phyloP scores from a whole-genome alignment of 2,888 invertebrate genomes.

The Mimas tiliae region DNA sequence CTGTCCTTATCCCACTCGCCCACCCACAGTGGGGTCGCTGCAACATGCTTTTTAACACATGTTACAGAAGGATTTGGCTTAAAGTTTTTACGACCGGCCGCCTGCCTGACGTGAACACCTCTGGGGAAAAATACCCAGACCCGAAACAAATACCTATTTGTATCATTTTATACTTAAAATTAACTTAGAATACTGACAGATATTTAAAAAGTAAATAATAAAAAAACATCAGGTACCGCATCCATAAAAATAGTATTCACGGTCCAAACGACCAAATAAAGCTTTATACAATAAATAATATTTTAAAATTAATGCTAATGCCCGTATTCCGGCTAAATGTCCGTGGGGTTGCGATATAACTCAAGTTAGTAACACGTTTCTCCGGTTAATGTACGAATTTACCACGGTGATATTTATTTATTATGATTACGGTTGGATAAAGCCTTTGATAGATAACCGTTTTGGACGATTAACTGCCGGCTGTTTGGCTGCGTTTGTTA shows the following conservation, averaged over 20 bases:
- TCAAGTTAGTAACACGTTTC: constrained; percentile 50
- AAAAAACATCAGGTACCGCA: constrained; percentile 33
- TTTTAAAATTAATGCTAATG: constrained; percentile 84
- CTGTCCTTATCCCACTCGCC: too few relatives aligned
- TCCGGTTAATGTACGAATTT: constrained; percentile 72
- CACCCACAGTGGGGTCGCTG: too few relatives aligned
- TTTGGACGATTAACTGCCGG: constrained; percentile 37
- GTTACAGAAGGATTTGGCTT: too few relatives aligned
- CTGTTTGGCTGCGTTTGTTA: constrained; percentile 26
- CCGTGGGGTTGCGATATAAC: constrained; percentile 72
- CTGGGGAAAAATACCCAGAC: too few relatives aligned
- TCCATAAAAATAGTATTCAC: constrained; percentile 43
- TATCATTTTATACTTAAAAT: too few relatives aligned
- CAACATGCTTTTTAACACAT: too few relatives aligned
- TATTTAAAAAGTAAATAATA: neutral
- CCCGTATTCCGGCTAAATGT: constrained; percentile 73
- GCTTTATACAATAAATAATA: constrained; percentile 82
- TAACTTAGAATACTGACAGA: too few relatives aligned
- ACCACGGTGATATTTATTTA: constrained; percentile 68
- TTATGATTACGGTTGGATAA: constrained; percentile 70
- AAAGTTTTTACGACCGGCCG: too few relatives aligned
- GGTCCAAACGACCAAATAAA: constrained; percentile 47
- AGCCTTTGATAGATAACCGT: constrained; percentile 67
- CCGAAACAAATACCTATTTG: too few relatives aligned
- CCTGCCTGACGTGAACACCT: too few relatives aligned